Percentiles rank a stretch among this genome's conserved stretches.
Evolutionary conservation across 2,113 vertebrate species (phyloP).

Genomic region (Serilophus lunatus): DNA sequence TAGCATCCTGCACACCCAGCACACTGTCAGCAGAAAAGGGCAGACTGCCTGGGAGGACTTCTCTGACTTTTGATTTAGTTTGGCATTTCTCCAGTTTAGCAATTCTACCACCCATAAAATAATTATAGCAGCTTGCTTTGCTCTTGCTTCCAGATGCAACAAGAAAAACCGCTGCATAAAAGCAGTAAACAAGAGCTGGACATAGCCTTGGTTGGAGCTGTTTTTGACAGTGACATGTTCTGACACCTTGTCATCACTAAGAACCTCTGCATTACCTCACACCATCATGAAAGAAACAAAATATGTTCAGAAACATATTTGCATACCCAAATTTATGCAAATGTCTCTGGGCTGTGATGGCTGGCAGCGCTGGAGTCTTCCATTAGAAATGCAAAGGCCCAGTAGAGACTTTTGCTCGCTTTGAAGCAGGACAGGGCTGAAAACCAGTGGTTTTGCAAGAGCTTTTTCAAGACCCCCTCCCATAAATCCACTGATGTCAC

Average conservation of each 20-base stretch:
- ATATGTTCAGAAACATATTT: not conserved
- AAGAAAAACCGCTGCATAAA: not conserved
- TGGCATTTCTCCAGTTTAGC: slow-evolving; percentile 12
- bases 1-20: not conserved
- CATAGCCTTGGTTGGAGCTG: not conserved
- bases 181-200: not conserved
- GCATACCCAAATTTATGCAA: not conserved
- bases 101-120: not conserved
- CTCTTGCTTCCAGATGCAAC: not conserved
- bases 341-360: not conserved
- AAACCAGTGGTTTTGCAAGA: not conserved
- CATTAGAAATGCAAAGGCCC: not conserved
- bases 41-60: not conserved
- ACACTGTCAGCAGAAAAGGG: not conserved
- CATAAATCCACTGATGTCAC: not conserved
- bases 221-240: slow-evolving; percentile 17
- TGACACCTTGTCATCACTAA: not conserved
- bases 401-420: not conserved
- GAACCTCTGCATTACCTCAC: not conserved
- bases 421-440: not conserved
- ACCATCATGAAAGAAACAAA: not conserved
- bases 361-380: not conserved
- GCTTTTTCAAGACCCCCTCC: not conserved
- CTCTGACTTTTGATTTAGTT: not conserved
- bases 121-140: not conserved